A percentile compares a stretch with the other conserved stretches of the same genome.
Evolutionary conservation across 2,113 vertebrate genomes (phyloP).

Genomic region (Sus scrofa): T2T-Sscrofa CM000812.6:200001001-200001500

Average conservation of each 20-base stretch:
- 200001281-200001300: too few relatives aligned
- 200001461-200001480: too few relatives aligned
- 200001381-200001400: too few relatives aligned
- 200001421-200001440: too few relatives aligned
- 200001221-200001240: background rate
- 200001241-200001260: slow-evolving; percentile 27
- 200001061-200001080: background rate
- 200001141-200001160: background rate
- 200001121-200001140: background rate
- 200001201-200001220: background rate
- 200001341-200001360: too few relatives aligned
- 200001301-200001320: too few relatives aligned
- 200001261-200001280: background rate
- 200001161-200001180: background rate
- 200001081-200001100: background rate
- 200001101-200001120: background rate
- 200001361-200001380: too few relatives aligned
- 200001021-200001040: too few relatives aligned
- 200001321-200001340: too few relatives aligned
- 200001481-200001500: too few relatives aligned
- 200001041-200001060: background rate
- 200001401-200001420: too few relatives aligned
- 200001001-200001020: accelerated
- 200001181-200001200: background rate
- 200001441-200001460: too few relatives aligned